Percentiles rank a stretch among this genome's conserved stretches.
phyloP scores from a whole-genome alignment of 2,797 vertebrate species.

The Acropternis orthonyx region DNA sequence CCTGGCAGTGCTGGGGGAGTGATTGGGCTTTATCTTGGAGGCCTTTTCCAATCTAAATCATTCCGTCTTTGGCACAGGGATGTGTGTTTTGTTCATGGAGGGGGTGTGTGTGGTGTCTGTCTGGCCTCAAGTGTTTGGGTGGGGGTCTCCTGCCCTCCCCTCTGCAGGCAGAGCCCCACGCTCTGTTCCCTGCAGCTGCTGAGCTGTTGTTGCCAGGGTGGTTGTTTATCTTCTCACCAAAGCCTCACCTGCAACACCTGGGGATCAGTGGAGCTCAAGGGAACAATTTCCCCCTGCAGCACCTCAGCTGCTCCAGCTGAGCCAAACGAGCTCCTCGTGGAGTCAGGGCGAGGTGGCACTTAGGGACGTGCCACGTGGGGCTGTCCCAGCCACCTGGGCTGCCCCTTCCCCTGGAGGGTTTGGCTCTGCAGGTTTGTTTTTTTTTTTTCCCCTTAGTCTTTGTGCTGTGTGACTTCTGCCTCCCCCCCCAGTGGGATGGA shows the following conservation, averaged over 20 bases:
- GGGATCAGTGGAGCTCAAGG: background rate
- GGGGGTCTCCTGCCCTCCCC: background rate
- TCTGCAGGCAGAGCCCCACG: rapidly evolving
- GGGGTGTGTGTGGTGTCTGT: rapidly evolving
- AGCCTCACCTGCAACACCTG: constrained; percentile 28
- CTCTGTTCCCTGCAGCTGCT: background rate
- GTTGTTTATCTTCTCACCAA: background rate
- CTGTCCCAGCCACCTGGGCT: background rate
- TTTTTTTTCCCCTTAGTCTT: rapidly evolving
- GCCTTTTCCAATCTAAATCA: background rate
- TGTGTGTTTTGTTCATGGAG: rapidly evolving
- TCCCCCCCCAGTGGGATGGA: background rate
- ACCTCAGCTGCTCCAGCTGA: background rate
- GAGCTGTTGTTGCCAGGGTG: background rate
- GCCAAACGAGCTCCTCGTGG: background rate
- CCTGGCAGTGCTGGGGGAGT: background rate
- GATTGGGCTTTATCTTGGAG: background rate
- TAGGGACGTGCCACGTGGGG: background rate
- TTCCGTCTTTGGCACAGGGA: rapidly evolving
- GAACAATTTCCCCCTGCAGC: background rate
- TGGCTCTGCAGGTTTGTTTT: background rate
- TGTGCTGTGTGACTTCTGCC: background rate
- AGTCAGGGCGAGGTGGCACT: background rate
- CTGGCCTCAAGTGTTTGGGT: background rate
- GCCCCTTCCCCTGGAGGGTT: background rate